Evolutionary conservation across 2,797 vertebrate genomes (phyloP), one percentile per base, ranked within the genome.

Genomic region (Myoxocephalus aenaeus): DNA sequence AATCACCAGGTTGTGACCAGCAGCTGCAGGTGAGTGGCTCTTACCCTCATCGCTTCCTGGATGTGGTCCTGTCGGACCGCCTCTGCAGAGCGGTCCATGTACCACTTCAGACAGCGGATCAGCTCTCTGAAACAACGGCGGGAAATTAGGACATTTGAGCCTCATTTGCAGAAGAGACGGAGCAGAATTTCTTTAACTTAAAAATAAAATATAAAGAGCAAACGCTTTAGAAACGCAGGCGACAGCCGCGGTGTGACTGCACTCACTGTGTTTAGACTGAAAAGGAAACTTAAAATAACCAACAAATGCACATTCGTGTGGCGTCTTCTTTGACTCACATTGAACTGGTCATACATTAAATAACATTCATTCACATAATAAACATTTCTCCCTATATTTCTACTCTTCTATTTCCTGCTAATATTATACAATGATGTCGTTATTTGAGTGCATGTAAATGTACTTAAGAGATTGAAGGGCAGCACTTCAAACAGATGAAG

Each of bases 11-110:
- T 20, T 18, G 44, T 48, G n/a, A 48, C 2, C 15, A 18, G 5
- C 15, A 7, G 6, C 44, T 46, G 44, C 2, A 27, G 25, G 25
- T 27, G 32, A 32, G 5, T 11, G 25, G 3, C 11, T 79, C 88
- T 89, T 89, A 99, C 98, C 89, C 96, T 95, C 98, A 99, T 98
- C 0, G 97, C 98, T 63, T 99, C 98, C 92, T 99, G 98, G 75
- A 98, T 98, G 94, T 98, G 98, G 82, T 99, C 98, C 72, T 99
- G 98, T 64, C 97, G 92, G 9, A 99, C 95, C 20, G 98, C 96
- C 92, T 99, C 98, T 22, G 97, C 97, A 7, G 97, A 99, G 40
- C 97, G 97, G 83, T 99, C 98, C 98, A 99, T 97, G 90, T 98
- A 99, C 98, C 98, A 99, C 91, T 96, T 99, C 83, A 99, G 91